phyloP scores from a whole-genome alignment of 2,797 vertebrate species.

The Oreortyx pictus region DNA sequence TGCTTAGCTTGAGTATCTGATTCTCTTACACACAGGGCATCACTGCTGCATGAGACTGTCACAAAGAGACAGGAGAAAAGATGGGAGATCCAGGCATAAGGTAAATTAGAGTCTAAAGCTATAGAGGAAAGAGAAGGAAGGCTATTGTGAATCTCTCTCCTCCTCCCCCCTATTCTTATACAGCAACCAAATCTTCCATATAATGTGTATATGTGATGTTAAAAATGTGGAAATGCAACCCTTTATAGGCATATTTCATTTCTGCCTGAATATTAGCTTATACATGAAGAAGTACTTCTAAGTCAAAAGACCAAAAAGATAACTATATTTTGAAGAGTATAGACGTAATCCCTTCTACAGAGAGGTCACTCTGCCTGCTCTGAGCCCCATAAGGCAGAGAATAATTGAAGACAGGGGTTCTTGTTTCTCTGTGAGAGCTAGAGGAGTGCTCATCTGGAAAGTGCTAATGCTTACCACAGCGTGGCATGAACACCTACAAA shows the following conservation, averaged over 20 bases:
- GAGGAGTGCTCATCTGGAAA: neutral
- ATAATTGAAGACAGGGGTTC: neutral
- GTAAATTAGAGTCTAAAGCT: neutral
- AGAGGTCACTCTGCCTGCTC: neutral
- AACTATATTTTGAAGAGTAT: neutral
- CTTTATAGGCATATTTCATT: neutral
- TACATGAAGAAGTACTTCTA: neutral
- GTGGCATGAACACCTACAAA: slow-evolving; percentile 2
- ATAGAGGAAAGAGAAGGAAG: slow-evolving; percentile 7
- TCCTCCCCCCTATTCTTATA: neutral
- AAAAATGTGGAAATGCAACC: neutral
- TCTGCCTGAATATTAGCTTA: slow-evolving; percentile 10
- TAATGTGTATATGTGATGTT: neutral
- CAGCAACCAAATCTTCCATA: no score
- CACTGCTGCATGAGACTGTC: neutral
- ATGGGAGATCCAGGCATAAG: neutral
- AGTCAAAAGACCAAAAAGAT: neutral
- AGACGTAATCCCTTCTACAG: neutral
- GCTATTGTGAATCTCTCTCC: neutral
- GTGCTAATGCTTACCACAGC: neutral
- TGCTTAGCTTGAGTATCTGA: no score
- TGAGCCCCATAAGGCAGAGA: neutral
- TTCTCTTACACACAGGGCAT: neutral
- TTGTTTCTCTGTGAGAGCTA: neutral
- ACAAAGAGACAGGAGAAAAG: neutral